These are phyloP conservation scores for Otis tarda DNA, from an alignment of 2,113 vertebrate genomes.

Conservation along the genomic window DNA sequence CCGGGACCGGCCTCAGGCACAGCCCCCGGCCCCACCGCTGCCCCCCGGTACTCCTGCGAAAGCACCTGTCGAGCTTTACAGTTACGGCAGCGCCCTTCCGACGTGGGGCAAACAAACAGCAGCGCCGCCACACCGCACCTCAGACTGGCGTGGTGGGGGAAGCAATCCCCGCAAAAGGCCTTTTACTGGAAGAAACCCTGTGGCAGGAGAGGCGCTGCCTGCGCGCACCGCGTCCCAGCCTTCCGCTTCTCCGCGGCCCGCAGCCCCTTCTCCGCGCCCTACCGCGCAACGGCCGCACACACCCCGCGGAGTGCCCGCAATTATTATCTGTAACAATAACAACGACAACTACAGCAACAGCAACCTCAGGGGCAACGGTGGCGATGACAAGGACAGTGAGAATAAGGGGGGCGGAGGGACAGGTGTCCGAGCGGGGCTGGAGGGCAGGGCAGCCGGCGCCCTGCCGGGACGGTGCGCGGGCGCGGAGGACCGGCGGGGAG, in stretches of 20 bases:
- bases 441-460: neutral
- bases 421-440: neutral
- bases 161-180: neutral
- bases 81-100: neutral
- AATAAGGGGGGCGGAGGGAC: neutral
- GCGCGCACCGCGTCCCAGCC: neutral
- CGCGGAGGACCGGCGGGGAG: neutral
- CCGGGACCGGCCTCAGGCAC: neutral
- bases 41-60: neutral
- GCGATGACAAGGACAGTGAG: neutral
- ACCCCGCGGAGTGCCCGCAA: neutral
- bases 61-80: constrained; percentile 73
- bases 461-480: neutral
- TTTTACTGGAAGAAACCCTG: neutral
- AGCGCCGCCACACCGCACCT: neutral
- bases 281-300: neutral
- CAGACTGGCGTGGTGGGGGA: neutral
- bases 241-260: neutral
- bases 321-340: neutral
- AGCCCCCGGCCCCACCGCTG: neutral
- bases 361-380: neutral
- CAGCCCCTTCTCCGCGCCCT: neutral
- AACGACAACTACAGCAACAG: neutral
- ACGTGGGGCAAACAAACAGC: neutral
- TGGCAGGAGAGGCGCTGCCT: neutral